Base-by-base conservation (phyloP, 2,797 vertebrate genomes). In the Fratercula arctica region DNA sequence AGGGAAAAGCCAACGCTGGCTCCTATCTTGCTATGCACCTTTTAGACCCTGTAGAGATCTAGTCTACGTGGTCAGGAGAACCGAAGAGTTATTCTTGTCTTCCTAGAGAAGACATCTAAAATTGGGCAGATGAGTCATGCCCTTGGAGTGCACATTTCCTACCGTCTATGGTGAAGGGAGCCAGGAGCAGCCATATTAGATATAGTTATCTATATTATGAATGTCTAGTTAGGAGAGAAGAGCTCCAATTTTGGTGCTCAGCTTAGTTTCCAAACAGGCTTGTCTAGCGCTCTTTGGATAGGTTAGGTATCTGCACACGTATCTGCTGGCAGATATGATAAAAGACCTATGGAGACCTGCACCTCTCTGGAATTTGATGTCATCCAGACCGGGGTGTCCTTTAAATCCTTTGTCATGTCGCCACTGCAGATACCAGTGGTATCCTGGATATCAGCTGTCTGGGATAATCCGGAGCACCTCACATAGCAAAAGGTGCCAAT, bases 131-230 rank as follows among this genome's bases (percentile, higher is more conserved):
- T 48, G 31, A 85, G 82, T 54, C 1, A 16, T 35, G 31, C 21
- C 26, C 56, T 73, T 43, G 59, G 51, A 85, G 9, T 26, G 16
- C n/a, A 53, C 11, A 9, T 87, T 89, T 87, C 35, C 51, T 54
- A 41, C 37, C 20, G 54, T 29, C 28, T 39, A 3, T 14, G 20
- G 29, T 43, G 66, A 82, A 90, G 54, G 66, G 21, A 80, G 35
- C 15, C 3, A 3, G 31, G n/a, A 75, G 13, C 7, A 3, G 64
- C 46, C 29, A 63, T 0, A 0, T 70, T 35, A 80, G 56, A 24
- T 43, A 39, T 16, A 80, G 41, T 3, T 35, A 29, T 48, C 39
- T 45, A 3, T 13, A 11, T 51, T 51, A 39, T 26, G 35, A 70
- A 66, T 26, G 4, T 35, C 59, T 66, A 16, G 6, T 72, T 64